Evolutionary conservation across 2,797 vertebrate species (phyloP).

Genomic region (Pseudopleuronectes americanus): DNA sequence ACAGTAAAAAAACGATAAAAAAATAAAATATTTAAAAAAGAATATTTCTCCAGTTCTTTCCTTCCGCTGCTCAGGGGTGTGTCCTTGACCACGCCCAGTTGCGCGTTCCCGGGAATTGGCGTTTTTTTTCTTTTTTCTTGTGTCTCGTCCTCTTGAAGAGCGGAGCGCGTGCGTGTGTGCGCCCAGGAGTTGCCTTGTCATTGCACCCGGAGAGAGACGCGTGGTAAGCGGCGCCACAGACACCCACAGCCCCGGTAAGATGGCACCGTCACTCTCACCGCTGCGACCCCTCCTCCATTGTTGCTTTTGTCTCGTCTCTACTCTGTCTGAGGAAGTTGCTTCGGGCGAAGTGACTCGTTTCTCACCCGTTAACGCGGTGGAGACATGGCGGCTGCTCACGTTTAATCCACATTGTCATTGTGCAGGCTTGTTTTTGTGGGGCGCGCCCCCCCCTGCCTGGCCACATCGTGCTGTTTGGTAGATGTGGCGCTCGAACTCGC

Average conservation of each 20-base stretch:
- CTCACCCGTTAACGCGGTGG: background rate
- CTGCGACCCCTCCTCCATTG: no score
- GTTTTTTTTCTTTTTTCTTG: slow-evolving; percentile 52
- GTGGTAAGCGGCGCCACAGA: slow-evolving; percentile 63
- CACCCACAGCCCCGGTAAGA: slow-evolving; percentile 68
- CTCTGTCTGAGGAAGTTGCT: no score
- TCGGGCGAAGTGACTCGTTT: background rate
- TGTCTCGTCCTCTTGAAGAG: slow-evolving; percentile 49
- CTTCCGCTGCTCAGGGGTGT: slow-evolving; percentile 59
- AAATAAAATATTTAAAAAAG: background rate
- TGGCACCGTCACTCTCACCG: background rate
- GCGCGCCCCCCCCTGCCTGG: slow-evolving; percentile 76
- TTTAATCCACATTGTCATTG: no score
- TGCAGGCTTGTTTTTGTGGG: slow-evolving; percentile 64
- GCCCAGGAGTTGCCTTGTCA: slow-evolving; percentile 63
- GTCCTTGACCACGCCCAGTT: slow-evolving; percentile 49
- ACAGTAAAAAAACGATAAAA: no score
- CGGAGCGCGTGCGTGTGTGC: slow-evolving; percentile 35
- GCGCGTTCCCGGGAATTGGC: slow-evolving; percentile 67
- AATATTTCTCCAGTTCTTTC: background rate
- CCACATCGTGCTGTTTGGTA: slow-evolving; percentile 25
- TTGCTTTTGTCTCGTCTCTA: no score
- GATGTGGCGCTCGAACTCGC: slow-evolving; percentile 1
- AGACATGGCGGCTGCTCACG: slow-evolving; percentile 38
- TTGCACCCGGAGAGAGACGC: slow-evolving; percentile 65